These are phyloP conservation scores for Papilio gigon DNA, from an alignment of 2,888 invertebrate genomes.

Conservation along the genomic window DNA sequence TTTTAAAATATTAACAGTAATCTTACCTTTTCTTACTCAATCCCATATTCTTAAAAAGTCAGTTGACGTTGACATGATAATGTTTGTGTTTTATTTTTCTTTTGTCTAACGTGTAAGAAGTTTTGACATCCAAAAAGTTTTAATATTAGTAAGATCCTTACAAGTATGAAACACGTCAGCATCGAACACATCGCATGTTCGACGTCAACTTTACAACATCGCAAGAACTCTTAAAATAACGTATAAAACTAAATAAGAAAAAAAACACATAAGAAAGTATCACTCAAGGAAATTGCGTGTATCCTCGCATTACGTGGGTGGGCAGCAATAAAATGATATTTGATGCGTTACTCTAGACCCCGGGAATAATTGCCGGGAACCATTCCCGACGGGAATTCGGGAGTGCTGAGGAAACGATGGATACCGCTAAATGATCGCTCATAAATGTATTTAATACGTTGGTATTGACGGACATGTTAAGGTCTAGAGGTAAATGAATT, in stretches of 20 bases:
- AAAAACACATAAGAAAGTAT: conserved; percentile 41
- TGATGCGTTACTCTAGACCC: conserved; percentile 49
- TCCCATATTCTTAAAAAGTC: conserved; percentile 54
- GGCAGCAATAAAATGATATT: conserved; percentile 56
- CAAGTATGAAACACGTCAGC: not conserved
- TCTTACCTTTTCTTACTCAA: conserved; percentile 55
- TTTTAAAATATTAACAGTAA: conserved; percentile 3
- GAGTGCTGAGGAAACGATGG: conserved; percentile 8
- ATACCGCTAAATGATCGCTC: conserved; percentile 8
- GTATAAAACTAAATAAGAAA: conserved; percentile 34
- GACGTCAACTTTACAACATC: conserved; percentile 4
- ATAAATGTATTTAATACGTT: conserved; percentile 21
- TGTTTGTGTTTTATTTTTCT: conserved; percentile 36
- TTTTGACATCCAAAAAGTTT: not conserved
- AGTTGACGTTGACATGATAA: conserved; percentile 40
- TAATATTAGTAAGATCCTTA: not conserved
- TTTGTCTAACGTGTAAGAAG: conserved; percentile 32
- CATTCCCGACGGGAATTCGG: conserved; percentile 28
- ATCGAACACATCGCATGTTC: conserved; percentile 12
- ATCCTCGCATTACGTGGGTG: conserved; percentile 44
- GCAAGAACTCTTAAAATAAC: conserved; percentile 15
- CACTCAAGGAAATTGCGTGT: conserved; percentile 51
- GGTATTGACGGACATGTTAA: not conserved
- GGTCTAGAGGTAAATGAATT: not conserved
- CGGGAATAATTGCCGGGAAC: conserved; percentile 51